Base-by-base conservation (phyloP, 2,888 invertebrate genomes). In the Fragum whitleyi region DNA sequence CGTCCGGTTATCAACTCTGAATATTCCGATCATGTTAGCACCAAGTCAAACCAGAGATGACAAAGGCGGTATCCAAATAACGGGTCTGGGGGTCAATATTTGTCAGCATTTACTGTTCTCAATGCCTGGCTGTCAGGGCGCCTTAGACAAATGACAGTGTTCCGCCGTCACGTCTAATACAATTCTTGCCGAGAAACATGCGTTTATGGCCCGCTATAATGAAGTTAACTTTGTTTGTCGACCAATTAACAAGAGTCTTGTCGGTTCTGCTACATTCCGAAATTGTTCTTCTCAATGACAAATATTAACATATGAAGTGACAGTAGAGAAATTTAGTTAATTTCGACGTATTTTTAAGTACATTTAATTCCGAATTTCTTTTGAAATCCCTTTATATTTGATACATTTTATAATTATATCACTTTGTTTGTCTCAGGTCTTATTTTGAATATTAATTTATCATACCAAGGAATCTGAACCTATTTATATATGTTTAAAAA, bases 1-100 rank as follows among this genome's bases (percentile, higher is more conserved):
- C n/a, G n/a, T n/a, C n/a, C n/a, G n/a, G 32, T 36, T 36, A 36
- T 36, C 32, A 9, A 6, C 32, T 36, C n/a, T 36, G 9, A 36
- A 36, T 36, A 9, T 9, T 3, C 9, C 32, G 32, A 36, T 47
- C 32, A 32, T 23, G 65, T 65, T 42, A 23, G 42, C 65, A 42
- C 65, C 42, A 42, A 65, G 9, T 19, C 39, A 39, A 9, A n/a
- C 39, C 3, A 42, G 6, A 26, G 42, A 65, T 65, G 65, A 70
- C 68, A 79, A 53, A 62, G 70, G 70, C 73, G 62, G 67, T 76
- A 70, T 74, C 75, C 76, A 83, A 83, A 83, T 83, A 77, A 65
- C 67, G 51, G 82, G 79, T 76, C 76, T 32, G 16, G 65, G 55
- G 73, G 76, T 65, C 51, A 74, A 42, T 73, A 77, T 80, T 73